Evolutionary conservation across 2,797 vertebrate species (phyloP).

Genomic region (Synanceia verrucosa): DNA sequence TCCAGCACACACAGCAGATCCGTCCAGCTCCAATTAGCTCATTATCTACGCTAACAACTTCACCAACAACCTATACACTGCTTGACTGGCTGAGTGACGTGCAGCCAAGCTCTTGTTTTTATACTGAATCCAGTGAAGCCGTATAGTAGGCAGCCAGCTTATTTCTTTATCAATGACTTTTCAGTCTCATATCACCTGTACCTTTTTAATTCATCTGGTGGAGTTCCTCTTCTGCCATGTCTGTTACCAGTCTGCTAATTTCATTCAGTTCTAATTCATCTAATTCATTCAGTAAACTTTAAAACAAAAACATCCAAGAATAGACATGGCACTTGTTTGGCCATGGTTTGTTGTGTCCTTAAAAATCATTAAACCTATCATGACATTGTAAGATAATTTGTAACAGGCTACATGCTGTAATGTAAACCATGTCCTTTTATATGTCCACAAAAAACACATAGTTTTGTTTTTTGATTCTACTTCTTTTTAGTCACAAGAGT

Average conservation of each 20-base stretch:
- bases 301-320: not conserved
- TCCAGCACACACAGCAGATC: slow-evolving; percentile 76
- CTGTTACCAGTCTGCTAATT: not conserved
- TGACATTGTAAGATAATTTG: not conserved
- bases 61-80: slow-evolving; percentile 42
- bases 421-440: not conserved
- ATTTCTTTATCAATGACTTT: slow-evolving; percentile 5
- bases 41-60: slow-evolving; percentile 73
- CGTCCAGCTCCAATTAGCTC: slow-evolving; percentile 76
- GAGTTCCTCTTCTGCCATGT: not conserved
- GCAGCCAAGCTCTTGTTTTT: slow-evolving; percentile 27
- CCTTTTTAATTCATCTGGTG: not conserved
- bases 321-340: not conserved
- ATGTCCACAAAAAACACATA: not conserved
- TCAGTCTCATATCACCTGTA: not conserved
- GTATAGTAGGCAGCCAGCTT: not conserved
- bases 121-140: not conserved
- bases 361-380: not conserved
- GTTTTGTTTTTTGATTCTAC: not conserved
- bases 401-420: not conserved
- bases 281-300: not conserved
- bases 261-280: no score
- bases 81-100: slow-evolving; percentile 47
- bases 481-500: not conserved
- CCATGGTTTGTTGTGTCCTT: not conserved